Percentiles rank a stretch among this genome's conserved stretches.
Conservation (phyloP, 2,797 vertebrate species). For the Nyctibius grandis region DNA sequence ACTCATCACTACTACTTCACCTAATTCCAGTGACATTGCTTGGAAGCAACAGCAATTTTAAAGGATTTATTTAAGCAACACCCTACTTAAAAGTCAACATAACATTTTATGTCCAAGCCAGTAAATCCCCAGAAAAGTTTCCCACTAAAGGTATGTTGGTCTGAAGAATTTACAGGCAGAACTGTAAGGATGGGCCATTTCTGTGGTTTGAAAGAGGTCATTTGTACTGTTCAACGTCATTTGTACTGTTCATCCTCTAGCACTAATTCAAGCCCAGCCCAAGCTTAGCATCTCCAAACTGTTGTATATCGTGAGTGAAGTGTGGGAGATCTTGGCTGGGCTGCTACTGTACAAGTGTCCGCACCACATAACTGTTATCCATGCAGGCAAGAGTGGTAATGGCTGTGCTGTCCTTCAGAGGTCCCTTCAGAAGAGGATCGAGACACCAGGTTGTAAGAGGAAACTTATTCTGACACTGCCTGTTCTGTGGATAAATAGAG, state of each 20-base stretch:
- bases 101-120: fast-evolving
- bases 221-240: background rate
- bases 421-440: background rate
- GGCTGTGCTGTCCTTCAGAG: background rate
- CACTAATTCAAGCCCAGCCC: background rate
- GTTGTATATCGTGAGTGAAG: fast-evolving
- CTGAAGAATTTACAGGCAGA: background rate
- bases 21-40: background rate
- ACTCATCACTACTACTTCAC: fast-evolving
- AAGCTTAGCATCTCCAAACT: background rate
- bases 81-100: background rate
- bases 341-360: background rate
- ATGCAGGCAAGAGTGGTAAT: background rate
- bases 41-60: background rate
- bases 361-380: background rate
- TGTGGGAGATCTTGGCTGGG: background rate
- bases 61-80: background rate
- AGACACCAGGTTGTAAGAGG: background rate
- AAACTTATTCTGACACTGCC: background rate
- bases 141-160: background rate
- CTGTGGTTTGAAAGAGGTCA: background rate
- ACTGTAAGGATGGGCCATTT: background rate
- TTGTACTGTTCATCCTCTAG: background rate
- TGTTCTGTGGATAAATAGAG: constrained; percentile 34
- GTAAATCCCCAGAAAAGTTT: background rate